Evolutionary conservation across 2,113 vertebrate genomes (phyloP), one percentile per base, ranked within the genome.

Genomic region (Mobula hypostoma): DNA sequence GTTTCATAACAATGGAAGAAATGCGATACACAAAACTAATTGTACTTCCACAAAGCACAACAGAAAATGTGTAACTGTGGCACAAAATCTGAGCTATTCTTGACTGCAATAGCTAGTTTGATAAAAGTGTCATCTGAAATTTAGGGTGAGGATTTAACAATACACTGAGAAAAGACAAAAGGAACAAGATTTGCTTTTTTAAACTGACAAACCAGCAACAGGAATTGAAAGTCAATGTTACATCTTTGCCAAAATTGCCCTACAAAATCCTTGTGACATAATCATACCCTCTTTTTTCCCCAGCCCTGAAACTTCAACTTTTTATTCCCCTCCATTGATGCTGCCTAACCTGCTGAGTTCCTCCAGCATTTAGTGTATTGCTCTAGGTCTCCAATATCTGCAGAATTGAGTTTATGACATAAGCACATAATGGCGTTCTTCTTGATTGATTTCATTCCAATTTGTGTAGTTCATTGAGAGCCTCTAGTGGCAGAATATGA

Each of bases 401-500:
- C 48, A 48, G 48, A 48, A 48, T 48, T 48, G 48, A 48, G 48
- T 48, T 48, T 48, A 48, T 48, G 48, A 48, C 48, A 48, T 27
- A 61, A 56, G 48, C 15, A 87, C 24, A 87, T 29, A 11, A 0
- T 66, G 7, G 85, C 17, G 12, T 63, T 32, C 19, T 74, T 74
- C 5, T 19, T 24, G 2, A 74, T 6, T 5, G 19, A 6, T 2
- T 74, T 74, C 72, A 68, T 32, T 90, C 29, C 15, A 68, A 90
- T 2, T 66, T 68, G 19, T 9, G 85, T 36, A 36, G 85, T 90
- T 90, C 85, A 90, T 90, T 19, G 85, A 68, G 85, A 90, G 61
- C 61, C 85, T 90, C 85, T 90, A 90, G 29, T 90, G 85, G 85
- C 61, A 90, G 61, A 90, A 90, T 19, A 6, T 32, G 29, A n/a